Percentiles rank a stretch among this genome's conserved stretches.
phyloP scores from a whole-genome alignment of 2,113 vertebrate species.

The Anguilla rostrata region DNA sequence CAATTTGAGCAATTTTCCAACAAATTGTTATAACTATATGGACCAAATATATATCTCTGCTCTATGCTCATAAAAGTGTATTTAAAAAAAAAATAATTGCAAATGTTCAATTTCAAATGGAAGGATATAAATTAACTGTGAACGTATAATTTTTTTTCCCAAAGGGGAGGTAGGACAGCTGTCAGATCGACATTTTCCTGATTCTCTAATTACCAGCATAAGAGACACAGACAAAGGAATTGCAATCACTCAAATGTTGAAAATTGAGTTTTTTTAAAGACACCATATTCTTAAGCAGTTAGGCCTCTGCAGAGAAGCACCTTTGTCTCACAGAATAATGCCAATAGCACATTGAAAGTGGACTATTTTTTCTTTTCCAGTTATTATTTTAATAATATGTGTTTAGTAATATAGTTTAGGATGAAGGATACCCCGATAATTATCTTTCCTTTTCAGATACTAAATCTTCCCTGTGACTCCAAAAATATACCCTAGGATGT shows the following conservation, averaged over 20 bases:
- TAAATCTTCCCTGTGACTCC: not conserved
- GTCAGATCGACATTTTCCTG: conserved; percentile 6
- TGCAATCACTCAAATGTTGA: conserved; percentile 1
- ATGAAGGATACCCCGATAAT: not conserved
- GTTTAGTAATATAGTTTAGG: not conserved
- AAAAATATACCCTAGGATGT: too few species aligned
- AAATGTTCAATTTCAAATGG: conserved; percentile 9
- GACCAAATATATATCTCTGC: conserved; percentile 7
- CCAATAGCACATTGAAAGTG: not conserved
- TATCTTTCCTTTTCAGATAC: not conserved
- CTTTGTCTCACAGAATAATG: not conserved
- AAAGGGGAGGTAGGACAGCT: conserved; percentile 6
- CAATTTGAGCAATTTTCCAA: conserved; percentile 10
- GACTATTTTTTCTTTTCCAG: not conserved
- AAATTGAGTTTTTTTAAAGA: not conserved
- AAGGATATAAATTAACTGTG: conserved; percentile 4
- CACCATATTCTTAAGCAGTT: not conserved
- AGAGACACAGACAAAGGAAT: not conserved
- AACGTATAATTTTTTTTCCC: conserved; percentile 1
- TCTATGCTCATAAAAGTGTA: not conserved
- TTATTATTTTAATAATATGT: not conserved
- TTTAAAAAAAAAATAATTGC: not conserved
- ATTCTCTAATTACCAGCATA: conserved; percentile 6
- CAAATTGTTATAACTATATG: conserved; percentile 14
- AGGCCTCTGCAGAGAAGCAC: not conserved